Evolutionary conservation across 2,113 vertebrate genomes (phyloP), one percentile per base, ranked within the genome.

Genomic region (Cynopterus brachyotis): DNA sequence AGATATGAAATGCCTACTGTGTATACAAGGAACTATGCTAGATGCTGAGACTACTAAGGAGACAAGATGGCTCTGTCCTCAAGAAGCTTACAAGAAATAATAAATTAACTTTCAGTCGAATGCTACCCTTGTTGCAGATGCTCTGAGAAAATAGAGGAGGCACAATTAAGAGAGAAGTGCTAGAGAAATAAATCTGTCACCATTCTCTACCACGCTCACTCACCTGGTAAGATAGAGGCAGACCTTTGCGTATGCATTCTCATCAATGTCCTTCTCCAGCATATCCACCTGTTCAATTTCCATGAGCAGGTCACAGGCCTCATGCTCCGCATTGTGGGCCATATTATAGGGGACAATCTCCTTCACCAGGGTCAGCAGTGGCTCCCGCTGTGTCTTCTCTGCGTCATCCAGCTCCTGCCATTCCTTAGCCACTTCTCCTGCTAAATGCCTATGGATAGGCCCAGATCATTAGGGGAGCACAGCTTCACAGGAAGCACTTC

Each of bases 271-370:
- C 89, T 99, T 98, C 97, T 99, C 99, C 95, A 99, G 98, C 99
- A 99, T 99, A 95, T 99, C 99, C 83, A 99, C 99, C 96, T 99
- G 99, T 96, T 99, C 99, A 0, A 99, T 99, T 97, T 99, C 99
- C 99, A 99, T 99, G 35, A 99, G 99, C 91, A 99, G 98, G 97
- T 99, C 99, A 8, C 99, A 99, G 26, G 99, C 99, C 97, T 99
- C 99, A 0, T 99, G 99, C 97, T 99, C 99, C 0, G 99, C 99
- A 0, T 99, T 99, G 98, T 99, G 99, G 13, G 99, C 99, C 99
- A 99, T 99, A 98, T 99, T 99, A 96, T 99, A 99, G 13, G 99
- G 99, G 15, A 99, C 99, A 0, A 99, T 99, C 97, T 99, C 99
- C 96, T 99, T 99, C 82, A 99, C 99, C 26, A 99, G 98, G 57